Base-by-base conservation (phyloP, 1,140 invertebrate species). In the Centruroides vittatus region DNA sequence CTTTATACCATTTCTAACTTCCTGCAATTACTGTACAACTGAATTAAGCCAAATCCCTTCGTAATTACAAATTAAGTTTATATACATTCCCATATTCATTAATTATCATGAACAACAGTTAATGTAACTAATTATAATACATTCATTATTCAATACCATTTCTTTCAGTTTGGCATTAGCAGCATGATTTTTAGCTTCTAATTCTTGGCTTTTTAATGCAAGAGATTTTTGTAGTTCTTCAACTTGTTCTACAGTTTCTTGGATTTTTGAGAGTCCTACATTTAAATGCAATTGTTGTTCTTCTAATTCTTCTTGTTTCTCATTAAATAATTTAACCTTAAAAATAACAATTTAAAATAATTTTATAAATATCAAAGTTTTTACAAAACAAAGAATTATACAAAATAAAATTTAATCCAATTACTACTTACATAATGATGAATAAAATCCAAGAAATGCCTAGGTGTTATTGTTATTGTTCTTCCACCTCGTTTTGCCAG, bases 361-460 rank as follows among this genome's bases (percentile, higher is more conserved):
- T 41, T 41, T 6, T 41, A 41, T 41, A 6, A 41, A 41, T 41
- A 5, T 41, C 41, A 23, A 23, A 23, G 23, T 23, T 23, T 23
- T 23, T 23, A 23, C 23, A 23, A 23, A 23, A 23, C 23, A 23
- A 23, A 23, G 23, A 23, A 23, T 23, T 23, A 23, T 23, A 23
- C 48, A 51, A 11, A 51, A 51, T 51, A n/a, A 41, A 41, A 8
- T 41, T 41, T 41, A 23, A 23, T 23, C 2, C 23, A 23, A 23
- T 23, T 23, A 54, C 58, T 50, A 69, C 73, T 73, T 65, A 78
- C 95, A 79, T 98, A 98, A 75, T 99, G 97, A 76, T 98, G 89
- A 69, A 99, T 99, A 73, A 99, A 99, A 76, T 99, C 97, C n/a
- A 99, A 76, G 74, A 97, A 99, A 77, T 99, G 97, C 60, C 92